Evolutionary conservation across 1,140 invertebrate species (phyloP), one percentile per base, ranked within the genome.

Genomic region (Drosophila santomea): DNA sequence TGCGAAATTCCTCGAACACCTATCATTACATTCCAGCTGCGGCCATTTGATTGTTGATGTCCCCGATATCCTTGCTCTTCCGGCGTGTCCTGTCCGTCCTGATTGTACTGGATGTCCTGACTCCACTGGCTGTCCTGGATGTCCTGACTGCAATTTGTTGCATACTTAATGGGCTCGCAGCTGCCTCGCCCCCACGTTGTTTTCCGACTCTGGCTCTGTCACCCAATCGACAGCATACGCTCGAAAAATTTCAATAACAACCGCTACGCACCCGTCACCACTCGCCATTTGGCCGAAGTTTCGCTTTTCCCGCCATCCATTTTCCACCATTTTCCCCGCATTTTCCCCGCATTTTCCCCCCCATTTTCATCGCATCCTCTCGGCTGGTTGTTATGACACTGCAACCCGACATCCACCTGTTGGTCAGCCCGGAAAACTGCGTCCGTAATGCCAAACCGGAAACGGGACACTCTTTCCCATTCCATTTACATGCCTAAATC

Each of bases 231-330:
- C 62, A 57, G 59, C 73, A 74, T 59, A 82, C 83, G 83, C 74
- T 82, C 69, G 64, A 78, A 66, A 82, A 88, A 81, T 81, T 85
- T 81, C 78, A 86, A 85, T 85, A 86, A 86, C 74, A 81, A 52
- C 56, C 74, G 51, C 38, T 47, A 32, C 47, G 52, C 23, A 48
- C 32, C 32, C 45, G 48, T 68, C 73, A 75, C 45, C 51, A 60
- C 47, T 57, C 35, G 55, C 67, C 56, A 74, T 51, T 74, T 75
- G 45, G 62, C 50, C 73, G 25, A 15, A 66, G 57, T 38, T 32
- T 43, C 60, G 32, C 38, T 14, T 23, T 54, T 35, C 8, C 41
- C 28, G 11, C 38, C 38, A 39, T 39, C 56, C 38, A 10, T 35
- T 41, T 14, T 38, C 20, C 36, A 17, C 17, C 41, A 39, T n/a